These are phyloP conservation scores for Chrysolina americana DNA, from an alignment of 2,888 invertebrate species.

Conservation along the genomic window DNA sequence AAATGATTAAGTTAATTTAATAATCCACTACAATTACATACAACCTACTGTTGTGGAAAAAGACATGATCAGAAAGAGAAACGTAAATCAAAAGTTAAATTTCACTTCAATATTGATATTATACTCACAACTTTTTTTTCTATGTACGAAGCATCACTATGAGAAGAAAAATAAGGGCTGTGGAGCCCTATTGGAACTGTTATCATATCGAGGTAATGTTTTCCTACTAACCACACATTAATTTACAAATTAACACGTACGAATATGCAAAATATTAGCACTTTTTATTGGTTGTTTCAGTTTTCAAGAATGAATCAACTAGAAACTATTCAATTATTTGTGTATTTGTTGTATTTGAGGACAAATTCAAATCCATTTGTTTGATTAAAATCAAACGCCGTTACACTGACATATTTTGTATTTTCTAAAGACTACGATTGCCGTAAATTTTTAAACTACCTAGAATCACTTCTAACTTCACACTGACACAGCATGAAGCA, in stretches of 20 bases:
- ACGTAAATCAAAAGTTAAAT: neutral
- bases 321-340: neutral
- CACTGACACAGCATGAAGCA: conserved; percentile 40
- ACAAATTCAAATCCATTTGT: neutral
- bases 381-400: neutral
- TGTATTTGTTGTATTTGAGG: neutral
- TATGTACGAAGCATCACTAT: conserved; percentile 77
- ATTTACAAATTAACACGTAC: conserved; percentile 22
- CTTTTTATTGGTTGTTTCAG: neutral
- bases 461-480: conserved; percentile 28
- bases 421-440: neutral
- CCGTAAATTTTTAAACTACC: conserved; percentile 1
- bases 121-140: conserved; percentile 62
- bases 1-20: no score
- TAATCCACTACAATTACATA: no score
- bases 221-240: conserved; percentile 4
- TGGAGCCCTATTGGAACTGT: conserved; percentile 56
- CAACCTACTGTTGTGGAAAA: no score
- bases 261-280: conserved; percentile 2
- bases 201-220: conserved; percentile 48
- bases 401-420: neutral
- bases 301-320: neutral
- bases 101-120: no score
- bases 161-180: conserved; percentile 59
- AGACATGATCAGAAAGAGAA: neutral